Evolutionary conservation across 2,113 vertebrate genomes (phyloP).

Genomic region (Epinephelus fuscoguttatus): DNA sequence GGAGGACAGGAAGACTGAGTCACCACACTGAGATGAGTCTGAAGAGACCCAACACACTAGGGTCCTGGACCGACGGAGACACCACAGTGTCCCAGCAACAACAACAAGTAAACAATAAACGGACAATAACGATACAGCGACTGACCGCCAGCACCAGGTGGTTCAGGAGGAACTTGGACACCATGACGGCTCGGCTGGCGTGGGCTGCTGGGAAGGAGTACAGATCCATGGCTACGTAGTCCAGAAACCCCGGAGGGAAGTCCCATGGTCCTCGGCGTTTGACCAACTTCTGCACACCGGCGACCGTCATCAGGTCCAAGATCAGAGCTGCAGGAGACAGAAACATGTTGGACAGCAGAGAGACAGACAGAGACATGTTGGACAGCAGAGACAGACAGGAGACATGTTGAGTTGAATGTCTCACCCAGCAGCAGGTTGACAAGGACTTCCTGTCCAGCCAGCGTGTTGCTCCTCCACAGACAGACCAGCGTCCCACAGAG

Average conservation of each 20-base stretch:
- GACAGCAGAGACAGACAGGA: too few species aligned
- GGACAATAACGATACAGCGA: not conserved
- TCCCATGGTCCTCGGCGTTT: slow-evolving; percentile 91
- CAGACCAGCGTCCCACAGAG: slow-evolving; percentile 90
- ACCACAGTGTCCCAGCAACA: too few species aligned
- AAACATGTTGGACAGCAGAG: not conserved
- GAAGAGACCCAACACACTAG: too few species aligned
- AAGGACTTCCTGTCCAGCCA: slow-evolving; percentile 95
- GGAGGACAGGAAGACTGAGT: slow-evolving; percentile 3
- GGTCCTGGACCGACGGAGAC: too few species aligned
- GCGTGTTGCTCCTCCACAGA: slow-evolving; percentile 91
- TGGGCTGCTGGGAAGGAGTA: slow-evolving; percentile 94
- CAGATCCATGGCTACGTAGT: slow-evolving; percentile 92
- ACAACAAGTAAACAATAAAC: too few species aligned
- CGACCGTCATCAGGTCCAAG: slow-evolving; percentile 92
- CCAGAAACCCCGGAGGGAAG: slow-evolving; percentile 87
- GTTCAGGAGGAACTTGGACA: slow-evolving; percentile 93
- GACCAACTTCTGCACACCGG: slow-evolving; percentile 91
- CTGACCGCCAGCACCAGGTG: slow-evolving; percentile 92
- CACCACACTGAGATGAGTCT: too few species aligned
- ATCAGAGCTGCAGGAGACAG: slow-evolving; percentile 85
- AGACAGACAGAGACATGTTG: too few species aligned
- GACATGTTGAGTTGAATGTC: slow-evolving; percentile 47
- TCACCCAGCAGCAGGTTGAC: slow-evolving; percentile 95
- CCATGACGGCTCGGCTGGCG: slow-evolving; percentile 91